Percentiles rank a stretch among this genome's conserved stretches.
phyloP scores from a whole-genome alignment of 2,113 vertebrate genomes.

The Microtus pennsylvanicus region DNA sequence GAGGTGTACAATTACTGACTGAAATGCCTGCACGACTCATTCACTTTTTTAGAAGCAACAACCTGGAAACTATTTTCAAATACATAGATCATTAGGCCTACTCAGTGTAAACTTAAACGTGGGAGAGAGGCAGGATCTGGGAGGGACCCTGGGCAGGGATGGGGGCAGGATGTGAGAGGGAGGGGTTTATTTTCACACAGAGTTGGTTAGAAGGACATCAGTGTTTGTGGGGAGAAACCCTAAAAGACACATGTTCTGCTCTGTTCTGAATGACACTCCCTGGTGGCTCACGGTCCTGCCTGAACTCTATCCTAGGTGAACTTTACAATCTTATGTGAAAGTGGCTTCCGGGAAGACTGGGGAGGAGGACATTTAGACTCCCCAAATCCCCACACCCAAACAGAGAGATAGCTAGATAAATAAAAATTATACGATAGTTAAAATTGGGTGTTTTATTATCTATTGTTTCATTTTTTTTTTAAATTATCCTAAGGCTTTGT shows the following conservation, averaged over 20 bases:
- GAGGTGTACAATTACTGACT: neutral
- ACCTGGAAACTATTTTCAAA: neutral
- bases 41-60: neutral
- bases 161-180: neutral
- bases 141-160: neutral
- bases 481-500: neutral
- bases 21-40: neutral
- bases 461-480: neutral
- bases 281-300: conserved; percentile 19
- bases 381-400: conserved; percentile 21
- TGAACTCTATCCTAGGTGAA: conserved; percentile 48
- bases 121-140: neutral
- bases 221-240: neutral
- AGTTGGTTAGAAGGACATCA: conserved; percentile 40
- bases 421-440: neutral
- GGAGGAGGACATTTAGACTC: neutral
- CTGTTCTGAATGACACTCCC: conserved; percentile 58
- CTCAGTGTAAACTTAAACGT: neutral
- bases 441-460: neutral
- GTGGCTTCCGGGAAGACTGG: conserved; percentile 32
- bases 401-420: neutral
- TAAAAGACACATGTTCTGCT: conserved; percentile 39
- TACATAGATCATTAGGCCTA: neutral
- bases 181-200: conserved; percentile 14
- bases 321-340: conserved; percentile 64